A percentile compares a stretch with the other conserved stretches of the same genome.
Evolutionary conservation across 1,140 invertebrate genomes (phyloP).

Genomic region (Pristionchus pacificus): DNA sequence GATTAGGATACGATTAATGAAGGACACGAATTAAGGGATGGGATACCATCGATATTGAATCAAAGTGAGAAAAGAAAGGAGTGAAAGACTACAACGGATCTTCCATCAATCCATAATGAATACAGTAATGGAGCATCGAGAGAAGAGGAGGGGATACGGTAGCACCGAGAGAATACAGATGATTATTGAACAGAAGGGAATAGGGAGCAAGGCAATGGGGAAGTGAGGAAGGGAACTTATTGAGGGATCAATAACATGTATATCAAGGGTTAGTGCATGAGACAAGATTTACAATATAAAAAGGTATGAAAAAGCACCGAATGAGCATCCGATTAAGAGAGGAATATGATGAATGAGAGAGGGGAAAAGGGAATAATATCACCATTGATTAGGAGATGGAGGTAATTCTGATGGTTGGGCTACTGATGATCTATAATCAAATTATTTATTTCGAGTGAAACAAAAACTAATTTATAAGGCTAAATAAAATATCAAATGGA

Average conservation of each 20-base stretch:
- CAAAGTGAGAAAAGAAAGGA: background rate
- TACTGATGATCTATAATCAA: conserved; percentile 81
- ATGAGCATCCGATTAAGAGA: conserved; percentile 9
- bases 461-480: conserved; percentile 2
- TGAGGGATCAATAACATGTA: conserved; percentile 4
- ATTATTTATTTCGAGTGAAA: conserved; percentile 31
- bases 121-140: too few relatives aligned
- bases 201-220: conserved; percentile 8
- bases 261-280: background rate
- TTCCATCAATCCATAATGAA: too few relatives aligned
- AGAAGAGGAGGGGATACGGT: conserved; percentile 22
- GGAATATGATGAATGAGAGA: background rate
- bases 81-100: too few relatives aligned
- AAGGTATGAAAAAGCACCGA: conserved; percentile 12
- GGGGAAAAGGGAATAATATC: conserved; percentile 62
- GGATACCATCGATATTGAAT: background rate
- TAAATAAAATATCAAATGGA: background rate
- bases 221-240: conserved; percentile 12
- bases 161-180: conserved; percentile 8
- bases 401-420: conserved; percentile 93
- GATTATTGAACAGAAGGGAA: conserved; percentile 20
- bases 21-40: background rate
- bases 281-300: too few relatives aligned
- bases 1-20: background rate
- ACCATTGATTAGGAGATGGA: conserved; percentile 93